Base-by-base conservation (phyloP, 1,140 invertebrate genomes). In the Pemphigus obesinymphae region DNA sequence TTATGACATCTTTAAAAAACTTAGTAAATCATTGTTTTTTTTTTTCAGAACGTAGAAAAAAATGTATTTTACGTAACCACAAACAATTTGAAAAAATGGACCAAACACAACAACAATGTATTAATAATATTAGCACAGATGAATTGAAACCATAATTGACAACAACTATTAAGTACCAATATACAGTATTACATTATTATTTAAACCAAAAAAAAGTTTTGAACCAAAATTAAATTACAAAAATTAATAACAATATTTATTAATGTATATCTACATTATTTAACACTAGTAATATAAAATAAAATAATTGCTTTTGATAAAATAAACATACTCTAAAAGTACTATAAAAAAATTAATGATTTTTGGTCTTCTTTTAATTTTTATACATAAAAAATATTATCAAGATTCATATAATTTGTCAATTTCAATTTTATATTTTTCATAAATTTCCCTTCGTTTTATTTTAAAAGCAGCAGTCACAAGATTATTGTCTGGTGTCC, bases 401-500 rank as follows among this genome's bases (percentile, higher is more conserved):
- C n/a, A 95, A 89, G 93, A 95, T 82, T 93, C 92, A 87, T 98
- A 99, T 94, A 98, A 96, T 83, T 92, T 89, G 85, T 95, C 94
- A 85, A 99, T 96, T 87, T 96, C 94, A 81, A 92, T 89, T 87
- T 95, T 91, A 88, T 97, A 99, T 85, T 92, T 90, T 82, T 97
- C 93, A 87, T 98, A 94, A 82, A 99, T 97, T 85, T 96, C 93
- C 90, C 97, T 97, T 83, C 97, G 90, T 88, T 97, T 97, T 83
- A 99, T 89, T 88, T 99, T 99, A 87, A 98, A 96, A 61, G 97
- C 97, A 84, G 97, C 97, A 20, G 97, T 99, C 0, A 95, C 96
- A n/a, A 99, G 90, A 53, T 96, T 97, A 90, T 94, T 95, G 86
- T 97, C 96, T 0, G 97, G 96, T 0, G 96, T 95, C 97, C 97